A percentile compares a stretch with the other conserved stretches of the same genome.
Conservation (phyloP, 2,797 vertebrate species). For the Sebastes iracundus region DNA sequence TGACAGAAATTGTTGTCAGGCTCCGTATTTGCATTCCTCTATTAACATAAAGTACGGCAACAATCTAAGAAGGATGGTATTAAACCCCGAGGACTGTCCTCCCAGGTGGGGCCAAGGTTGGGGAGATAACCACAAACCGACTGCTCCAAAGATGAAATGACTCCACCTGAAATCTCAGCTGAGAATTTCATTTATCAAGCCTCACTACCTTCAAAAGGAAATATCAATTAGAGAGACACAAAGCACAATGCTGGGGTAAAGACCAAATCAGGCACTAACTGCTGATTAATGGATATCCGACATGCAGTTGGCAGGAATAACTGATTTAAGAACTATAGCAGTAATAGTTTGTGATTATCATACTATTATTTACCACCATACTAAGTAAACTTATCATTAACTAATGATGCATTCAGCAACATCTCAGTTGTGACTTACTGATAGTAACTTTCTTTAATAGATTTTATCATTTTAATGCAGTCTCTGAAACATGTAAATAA, state of each 20-base stretch:
- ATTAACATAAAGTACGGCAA: conserved; percentile 56
- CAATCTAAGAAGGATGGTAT: conserved; percentile 39
- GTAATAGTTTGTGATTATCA: too few species aligned
- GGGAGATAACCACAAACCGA: conserved; percentile 54
- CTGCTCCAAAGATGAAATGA: conserved; percentile 62
- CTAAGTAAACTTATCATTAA: background rate
- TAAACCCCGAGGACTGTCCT: conserved; percentile 43
- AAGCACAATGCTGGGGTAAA: conserved; percentile 27
- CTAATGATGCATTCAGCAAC: background rate
- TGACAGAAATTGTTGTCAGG: conserved; percentile 44
- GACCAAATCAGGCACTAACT: too few species aligned
- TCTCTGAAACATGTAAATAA: too few species aligned
- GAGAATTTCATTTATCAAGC: conserved; percentile 45
- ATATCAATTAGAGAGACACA: conserved; percentile 60
- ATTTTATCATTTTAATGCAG: too few species aligned
- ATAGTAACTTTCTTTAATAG: too few species aligned
- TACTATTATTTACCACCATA: background rate
- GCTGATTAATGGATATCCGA: too few species aligned
- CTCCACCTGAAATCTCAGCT: conserved; percentile 48
- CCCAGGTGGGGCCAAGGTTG: conserved; percentile 45
- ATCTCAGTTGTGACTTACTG: background rate
- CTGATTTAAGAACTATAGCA: rapidly evolving
- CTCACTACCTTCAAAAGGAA: conserved; percentile 61
- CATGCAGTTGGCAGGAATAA: too few species aligned
- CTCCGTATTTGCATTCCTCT: conserved; percentile 50